Evolutionary conservation across 2,888 invertebrate species (phyloP), one percentile per base, ranked within the genome.

Genomic region (Kryphioiulus occultus): DNA sequence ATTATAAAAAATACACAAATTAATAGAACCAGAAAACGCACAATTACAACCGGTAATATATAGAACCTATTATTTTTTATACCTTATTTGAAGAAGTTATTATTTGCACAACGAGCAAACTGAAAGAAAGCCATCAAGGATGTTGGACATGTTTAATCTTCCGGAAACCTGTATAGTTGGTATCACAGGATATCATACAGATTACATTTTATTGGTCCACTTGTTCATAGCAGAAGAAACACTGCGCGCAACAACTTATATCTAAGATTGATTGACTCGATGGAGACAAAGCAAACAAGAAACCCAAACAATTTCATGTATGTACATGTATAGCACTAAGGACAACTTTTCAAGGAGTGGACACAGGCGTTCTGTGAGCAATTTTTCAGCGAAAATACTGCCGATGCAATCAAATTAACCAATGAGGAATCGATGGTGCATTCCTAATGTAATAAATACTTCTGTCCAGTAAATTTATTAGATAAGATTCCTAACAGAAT

Each of bases 401-500:
- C n/a, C n/a, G 78, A 78, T 30, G 78, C 30, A 78, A 78, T 78
- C 78, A 30, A 78, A 78, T 78, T 78, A 78, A 78, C 30, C 30
- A 78, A 78, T 78, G 78, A 32, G 78, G 26, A 78, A 78, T 78
- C 30, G 78, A 78, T 78, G 30, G 78, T 78, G 15, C 15, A 78
- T 15, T 44, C 78, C 78, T 15, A 78, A 32, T 26, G 78, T 9
- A 78, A 78, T 78, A 78, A 30, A 78, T 78, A 78, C 30, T 30
- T 30, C 78, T 78, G 17, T 30, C 78, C 78, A 4, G 26, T 30
- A 78, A 78, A 26, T 78, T 17, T 12, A 78, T 78, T 78, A 78
- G 22, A 68, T 68, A 22, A 68, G 7, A 7, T 68, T 22, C 7
- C 59, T 22, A 26, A 78, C 30, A 30, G 78, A 78, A 30, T 78